Percentiles rank a stretch among this genome's conserved stretches.
These are phyloP conservation scores for Cephus sareptanus DNA, from an alignment of 2,888 invertebrate genomes.

Conservation along the genomic window DNA sequence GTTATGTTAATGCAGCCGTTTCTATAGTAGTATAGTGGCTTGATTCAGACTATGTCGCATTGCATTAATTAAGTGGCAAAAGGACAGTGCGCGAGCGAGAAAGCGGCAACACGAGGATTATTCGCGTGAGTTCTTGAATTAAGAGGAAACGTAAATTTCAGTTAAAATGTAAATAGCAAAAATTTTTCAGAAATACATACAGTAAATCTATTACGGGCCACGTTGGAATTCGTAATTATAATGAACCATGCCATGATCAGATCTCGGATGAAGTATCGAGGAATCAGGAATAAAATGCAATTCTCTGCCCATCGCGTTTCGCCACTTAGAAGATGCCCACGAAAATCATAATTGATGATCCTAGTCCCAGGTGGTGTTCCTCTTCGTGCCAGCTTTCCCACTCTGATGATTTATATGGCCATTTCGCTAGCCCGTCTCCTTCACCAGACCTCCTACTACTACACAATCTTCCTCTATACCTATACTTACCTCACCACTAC, in stretches of 20 bases:
- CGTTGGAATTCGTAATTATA: neutral
- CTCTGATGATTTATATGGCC: conserved; percentile 4
- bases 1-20: neutral
- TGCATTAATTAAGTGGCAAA: neutral
- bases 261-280: neutral
- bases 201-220: neutral
- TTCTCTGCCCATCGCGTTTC: neutral
- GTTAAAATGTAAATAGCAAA: neutral
- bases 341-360: conserved; percentile 5
- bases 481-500: neutral
- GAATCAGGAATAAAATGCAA: neutral
- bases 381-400: conserved; percentile 1
- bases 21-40: neutral
- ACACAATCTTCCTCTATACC: neutral
- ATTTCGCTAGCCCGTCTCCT: neutral
- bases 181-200: neutral
- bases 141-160: neutral
- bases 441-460: neutral
- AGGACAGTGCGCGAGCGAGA: neutral
- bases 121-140: neutral
- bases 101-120: neutral
- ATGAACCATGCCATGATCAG: neutral
- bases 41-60: neutral
- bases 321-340: neutral
- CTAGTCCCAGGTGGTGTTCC: conserved; percentile 4